A percentile compares a stretch with the other conserved stretches of the same genome.
phyloP scores from a whole-genome alignment of 64 coral and sea anemone species.

The Montipora sp. region DNA sequence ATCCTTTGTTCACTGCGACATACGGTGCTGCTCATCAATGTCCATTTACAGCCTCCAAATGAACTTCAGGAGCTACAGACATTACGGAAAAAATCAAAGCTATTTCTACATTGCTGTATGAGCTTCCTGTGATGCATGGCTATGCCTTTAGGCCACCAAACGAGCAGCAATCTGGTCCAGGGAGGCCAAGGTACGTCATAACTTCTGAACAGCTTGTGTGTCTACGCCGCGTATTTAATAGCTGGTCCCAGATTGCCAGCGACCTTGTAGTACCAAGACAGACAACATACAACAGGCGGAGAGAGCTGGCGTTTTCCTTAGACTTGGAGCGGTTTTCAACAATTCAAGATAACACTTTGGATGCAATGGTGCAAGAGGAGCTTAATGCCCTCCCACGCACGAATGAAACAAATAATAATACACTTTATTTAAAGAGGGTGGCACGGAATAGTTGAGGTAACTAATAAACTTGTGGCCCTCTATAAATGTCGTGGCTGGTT shows the following conservation, averaged over 20 bases:
- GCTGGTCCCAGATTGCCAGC: conserved; percentile 42
- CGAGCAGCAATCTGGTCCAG: neutral
- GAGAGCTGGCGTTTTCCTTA: conserved; percentile 46
- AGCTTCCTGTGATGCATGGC: conserved; percentile 28
- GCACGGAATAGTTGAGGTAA: too few relatives aligned
- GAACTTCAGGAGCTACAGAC: neutral
- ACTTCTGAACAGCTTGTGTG: conserved; percentile 40
- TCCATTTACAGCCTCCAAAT: conserved; percentile 4
- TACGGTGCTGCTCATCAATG: neutral
- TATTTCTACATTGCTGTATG: neutral
- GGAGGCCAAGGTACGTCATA: conserved; percentile 1
- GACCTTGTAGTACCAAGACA: conserved; percentile 39
- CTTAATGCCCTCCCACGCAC: neutral
- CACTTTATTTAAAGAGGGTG: too few relatives aligned
- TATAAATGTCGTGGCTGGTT: neutral
- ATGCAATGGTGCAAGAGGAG: conserved; percentile 10
- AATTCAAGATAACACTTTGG: conserved; percentile 6
- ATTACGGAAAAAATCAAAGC: neutral
- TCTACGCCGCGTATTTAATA: conserved; percentile 34
- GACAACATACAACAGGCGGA: conserved; percentile 41
- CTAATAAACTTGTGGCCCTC: too few relatives aligned
- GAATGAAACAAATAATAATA: conserved; percentile 14
- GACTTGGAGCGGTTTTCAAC: conserved; percentile 28
- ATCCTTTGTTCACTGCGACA: conserved; percentile 19
- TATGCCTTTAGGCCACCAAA: conserved; percentile 31